Conservation (phyloP, 2,113 vertebrate species). For the Chaenocephalus aceratus region DNA sequence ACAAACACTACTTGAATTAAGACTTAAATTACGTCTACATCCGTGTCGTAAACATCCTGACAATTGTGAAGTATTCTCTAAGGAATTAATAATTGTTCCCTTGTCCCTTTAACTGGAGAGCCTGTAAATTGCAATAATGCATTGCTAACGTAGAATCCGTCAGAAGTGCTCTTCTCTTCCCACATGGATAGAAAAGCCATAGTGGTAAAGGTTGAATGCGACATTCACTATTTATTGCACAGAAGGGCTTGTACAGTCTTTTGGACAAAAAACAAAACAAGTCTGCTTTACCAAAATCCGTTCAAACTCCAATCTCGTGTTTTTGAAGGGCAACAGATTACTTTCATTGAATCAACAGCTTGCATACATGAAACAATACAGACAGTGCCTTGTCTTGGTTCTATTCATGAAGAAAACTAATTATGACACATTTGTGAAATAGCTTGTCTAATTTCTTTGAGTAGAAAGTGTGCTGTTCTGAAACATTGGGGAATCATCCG, state of each 20-base stretch:
- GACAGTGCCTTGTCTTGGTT: conserved; percentile 45
- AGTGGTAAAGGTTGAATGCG: conserved; percentile 78
- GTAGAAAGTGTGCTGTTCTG: conserved; percentile 76
- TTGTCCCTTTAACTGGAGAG: conserved; percentile 59
- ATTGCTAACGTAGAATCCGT: conserved; percentile 58
- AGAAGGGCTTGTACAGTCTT: conserved; percentile 77
- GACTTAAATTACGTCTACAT: not conserved
- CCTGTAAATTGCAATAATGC: conserved; percentile 70
- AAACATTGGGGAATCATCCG: conserved; percentile 54
- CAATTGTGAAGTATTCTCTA: conserved; percentile 19
- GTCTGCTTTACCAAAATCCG: conserved; percentile 27
- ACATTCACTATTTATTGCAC: conserved; percentile 87
- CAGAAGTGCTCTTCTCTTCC: conserved; percentile 52
- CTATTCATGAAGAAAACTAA: conserved; percentile 38
- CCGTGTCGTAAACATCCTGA: conserved; percentile 1
- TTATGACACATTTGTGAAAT: conserved; percentile 63
- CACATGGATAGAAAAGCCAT: conserved; percentile 64
- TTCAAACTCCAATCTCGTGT: conserved; percentile 12
- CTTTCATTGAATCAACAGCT: conserved; percentile 68
- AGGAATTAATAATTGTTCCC: conserved; percentile 1
- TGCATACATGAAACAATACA: conserved; percentile 62
- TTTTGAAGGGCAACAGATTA: conserved; percentile 51
- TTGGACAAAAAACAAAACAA: conserved; percentile 5
- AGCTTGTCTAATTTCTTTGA: conserved; percentile 52
- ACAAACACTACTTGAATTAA: not conserved